Evolutionary conservation across 2,888 invertebrate genomes (phyloP), one percentile per base, ranked within the genome.

Genomic region (Tipula unca): DNA sequence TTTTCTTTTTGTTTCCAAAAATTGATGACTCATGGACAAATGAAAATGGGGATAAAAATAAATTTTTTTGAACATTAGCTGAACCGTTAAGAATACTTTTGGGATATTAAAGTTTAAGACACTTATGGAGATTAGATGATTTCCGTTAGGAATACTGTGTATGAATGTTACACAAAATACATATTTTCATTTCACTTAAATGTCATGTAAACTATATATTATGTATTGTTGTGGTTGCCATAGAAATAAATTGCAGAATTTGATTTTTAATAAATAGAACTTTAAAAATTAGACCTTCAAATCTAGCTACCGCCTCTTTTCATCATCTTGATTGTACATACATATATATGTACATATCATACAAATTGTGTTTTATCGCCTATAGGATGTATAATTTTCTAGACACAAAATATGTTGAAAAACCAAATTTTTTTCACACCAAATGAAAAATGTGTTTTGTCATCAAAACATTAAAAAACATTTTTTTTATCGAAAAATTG

Each of bases 371-470:
- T 69, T 69, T 69, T 69, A 69, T 69, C 10, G 25, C 69, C 69
- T 25, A 13, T 25, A 69, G 69, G 69, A 69, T 69, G 20, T 48
- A 48, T n/a, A n/a, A 48, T 48, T 14, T 69, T 69, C 25, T 69
- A 20, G 13, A 69, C n/a, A 25, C 69, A 69, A 69, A 69, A 69
- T 69, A 69, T 69, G 25, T 32, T 17, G 20, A 25, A 20, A 20
- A 69, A 69, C 69, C 69, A 69, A 69, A 69, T 69, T 69, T 25
- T 69, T 10, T 4, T n/a, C n/a, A n/a, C n/a, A n/a, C n/a, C n/a
- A n/a, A n/a, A n/a, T n/a, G n/a, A 69, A 20, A 69, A 69, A 69
- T 69, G 69, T 69, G 69, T 69, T 69, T 69, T 69, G 69, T 69
- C 69, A 69, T 69, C 69, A 69, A 25, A 69, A 69, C 69, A 69